Evolutionary conservation across 2,113 vertebrate genomes (phyloP).

Genomic region (Orycteropus afer): DNA sequence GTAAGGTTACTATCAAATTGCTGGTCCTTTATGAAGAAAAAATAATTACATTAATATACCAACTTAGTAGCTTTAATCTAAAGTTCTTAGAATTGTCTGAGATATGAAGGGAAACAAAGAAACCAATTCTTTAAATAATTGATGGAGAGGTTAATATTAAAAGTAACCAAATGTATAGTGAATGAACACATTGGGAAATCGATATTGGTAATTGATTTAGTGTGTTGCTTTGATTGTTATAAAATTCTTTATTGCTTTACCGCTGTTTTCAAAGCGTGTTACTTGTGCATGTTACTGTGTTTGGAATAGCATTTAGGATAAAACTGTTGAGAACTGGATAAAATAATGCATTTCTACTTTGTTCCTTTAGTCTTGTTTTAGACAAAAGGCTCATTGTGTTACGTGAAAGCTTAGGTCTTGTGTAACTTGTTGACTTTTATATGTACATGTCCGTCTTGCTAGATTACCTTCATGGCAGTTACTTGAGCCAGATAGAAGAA

Average conservation of each 20-base stretch:
- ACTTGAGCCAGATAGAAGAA: conserved; percentile 54
- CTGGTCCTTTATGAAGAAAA: conserved; percentile 57
- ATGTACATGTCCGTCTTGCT: conserved; percentile 66
- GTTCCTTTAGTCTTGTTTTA: conserved; percentile 68
- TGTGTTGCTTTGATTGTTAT: conserved; percentile 48
- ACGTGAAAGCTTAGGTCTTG: conserved; percentile 70
- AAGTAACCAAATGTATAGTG: neutral
- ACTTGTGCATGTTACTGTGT: conserved; percentile 22
- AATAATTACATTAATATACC: neutral
- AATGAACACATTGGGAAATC: neutral
- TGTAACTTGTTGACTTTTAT: conserved; percentile 76
- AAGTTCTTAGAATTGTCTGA: conserved; percentile 3
- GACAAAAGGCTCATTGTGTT: conserved; percentile 75
- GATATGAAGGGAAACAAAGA: neutral
- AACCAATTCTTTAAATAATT: neutral
- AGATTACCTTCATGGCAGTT: conserved; percentile 63
- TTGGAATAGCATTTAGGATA: conserved; percentile 27
- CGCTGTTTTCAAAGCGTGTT: neutral
- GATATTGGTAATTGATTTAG: conserved; percentile 32
- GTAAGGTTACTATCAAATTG: conserved; percentile 59
- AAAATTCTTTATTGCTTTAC: conserved; percentile 40
- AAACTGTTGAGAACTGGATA: conserved; percentile 58
- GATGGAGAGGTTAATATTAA: conserved; percentile 24
- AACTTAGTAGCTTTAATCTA: conserved; percentile 22
- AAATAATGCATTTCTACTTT: conserved; percentile 76